These are phyloP conservation scores for Pygmarrhopalites habei DNA, from an alignment of 1,140 invertebrate species.

Conservation along the genomic window DNA sequence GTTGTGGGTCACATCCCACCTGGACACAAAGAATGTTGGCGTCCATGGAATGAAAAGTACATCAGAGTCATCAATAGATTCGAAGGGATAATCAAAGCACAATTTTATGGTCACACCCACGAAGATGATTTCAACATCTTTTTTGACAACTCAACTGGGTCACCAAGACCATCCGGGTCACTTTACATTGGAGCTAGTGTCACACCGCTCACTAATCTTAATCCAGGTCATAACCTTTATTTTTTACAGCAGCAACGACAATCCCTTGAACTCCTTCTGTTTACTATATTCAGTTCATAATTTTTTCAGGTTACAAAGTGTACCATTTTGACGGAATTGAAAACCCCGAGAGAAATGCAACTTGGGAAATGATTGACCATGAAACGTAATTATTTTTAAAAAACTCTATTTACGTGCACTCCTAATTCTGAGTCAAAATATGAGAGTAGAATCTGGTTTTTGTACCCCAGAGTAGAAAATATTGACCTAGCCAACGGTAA, in stretches of 20 bases:
- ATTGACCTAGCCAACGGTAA: too few species aligned
- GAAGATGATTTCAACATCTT: slow-evolving; percentile 47
- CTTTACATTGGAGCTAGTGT: slow-evolving; percentile 52
- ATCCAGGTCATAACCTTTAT: too few species aligned
- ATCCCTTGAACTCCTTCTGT: too few species aligned
- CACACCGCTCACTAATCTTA: slow-evolving; percentile 48
- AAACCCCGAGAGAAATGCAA: slow-evolving; percentile 28
- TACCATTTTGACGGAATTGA: slow-evolving; percentile 52
- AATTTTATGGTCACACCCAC: slow-evolving; percentile 40
- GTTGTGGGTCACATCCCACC: slow-evolving; percentile 61
- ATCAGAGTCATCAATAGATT: slow-evolving; percentile 50
- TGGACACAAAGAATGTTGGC: slow-evolving; percentile 51
- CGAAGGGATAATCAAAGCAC: slow-evolving; percentile 38
- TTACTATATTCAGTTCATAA: not conserved
- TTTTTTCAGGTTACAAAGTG: slow-evolving; percentile 51
- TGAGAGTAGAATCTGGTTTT: too few species aligned
- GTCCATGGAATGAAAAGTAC: slow-evolving; percentile 50
- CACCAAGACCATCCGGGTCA: slow-evolving; percentile 45
- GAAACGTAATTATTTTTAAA: too few species aligned
- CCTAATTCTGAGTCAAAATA: too few species aligned
- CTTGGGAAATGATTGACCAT: slow-evolving; percentile 48
- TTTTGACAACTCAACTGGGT: slow-evolving; percentile 41
- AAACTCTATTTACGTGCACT: too few species aligned
- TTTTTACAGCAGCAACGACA: too few species aligned
- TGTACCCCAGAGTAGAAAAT: too few species aligned